Evolutionary conservation across 2,888 invertebrate genomes (phyloP).

Genomic region (Epiperipatus broadwayi): DNA sequence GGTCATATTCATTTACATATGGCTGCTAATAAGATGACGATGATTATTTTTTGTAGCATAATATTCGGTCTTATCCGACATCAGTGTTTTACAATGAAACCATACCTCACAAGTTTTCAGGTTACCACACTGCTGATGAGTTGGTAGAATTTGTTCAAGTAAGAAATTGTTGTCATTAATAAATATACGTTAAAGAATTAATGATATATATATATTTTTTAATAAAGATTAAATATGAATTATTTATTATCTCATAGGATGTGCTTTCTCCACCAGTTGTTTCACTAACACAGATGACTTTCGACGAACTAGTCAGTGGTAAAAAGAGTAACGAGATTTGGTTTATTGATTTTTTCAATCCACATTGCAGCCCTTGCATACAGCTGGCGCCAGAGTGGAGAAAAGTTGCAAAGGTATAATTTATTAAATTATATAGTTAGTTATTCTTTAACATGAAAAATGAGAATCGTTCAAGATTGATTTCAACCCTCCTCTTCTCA

Average conservation of each 20-base stretch:
- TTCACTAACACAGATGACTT: slow-evolving; percentile 36
- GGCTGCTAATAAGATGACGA: no score
- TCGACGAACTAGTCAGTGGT: slow-evolving; percentile 34
- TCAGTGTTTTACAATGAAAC: slow-evolving; percentile 43
- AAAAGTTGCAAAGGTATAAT: slow-evolving; percentile 34
- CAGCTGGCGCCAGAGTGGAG: slow-evolving; percentile 46
- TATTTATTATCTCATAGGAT: slow-evolving; percentile 24
- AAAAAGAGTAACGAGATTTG: slow-evolving; percentile 39
- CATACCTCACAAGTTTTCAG: slow-evolving; percentile 37
- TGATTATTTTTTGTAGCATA: slow-evolving; percentile 33
- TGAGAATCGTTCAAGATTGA: no score
- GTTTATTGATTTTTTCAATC: slow-evolving; percentile 50
- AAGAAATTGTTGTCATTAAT: no score
- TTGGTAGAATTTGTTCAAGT: slow-evolving; percentile 45
- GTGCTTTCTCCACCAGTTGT: slow-evolving; percentile 36
- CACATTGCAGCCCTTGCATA: slow-evolving; percentile 56
- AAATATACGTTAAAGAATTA: no score
- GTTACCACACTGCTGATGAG: slow-evolving; percentile 38
- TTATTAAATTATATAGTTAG: no score
- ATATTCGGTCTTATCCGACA: slow-evolving; percentile 47
- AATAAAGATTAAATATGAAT: slow-evolving; percentile 11
- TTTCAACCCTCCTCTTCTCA: no score
- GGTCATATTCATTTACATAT: no score
- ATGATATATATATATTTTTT: no score
- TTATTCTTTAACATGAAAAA: no score